phyloP scores from a whole-genome alignment of 2,113 vertebrate species.

The Dolichotis patagonum region DNA sequence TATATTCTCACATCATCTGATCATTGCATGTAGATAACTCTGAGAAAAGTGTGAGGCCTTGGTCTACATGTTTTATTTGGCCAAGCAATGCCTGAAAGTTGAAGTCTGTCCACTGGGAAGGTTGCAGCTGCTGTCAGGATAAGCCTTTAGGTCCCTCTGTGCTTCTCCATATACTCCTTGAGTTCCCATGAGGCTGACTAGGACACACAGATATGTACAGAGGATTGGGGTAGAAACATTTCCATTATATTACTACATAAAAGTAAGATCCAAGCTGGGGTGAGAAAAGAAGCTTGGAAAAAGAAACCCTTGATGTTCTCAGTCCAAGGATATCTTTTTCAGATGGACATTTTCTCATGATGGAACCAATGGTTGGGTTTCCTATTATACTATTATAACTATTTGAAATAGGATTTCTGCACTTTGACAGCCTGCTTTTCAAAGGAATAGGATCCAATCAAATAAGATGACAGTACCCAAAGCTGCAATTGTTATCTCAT shows the following conservation, averaged over 20 bases:
- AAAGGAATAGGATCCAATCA: background rate
- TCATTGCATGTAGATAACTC: background rate
- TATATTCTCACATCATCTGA: accelerated
- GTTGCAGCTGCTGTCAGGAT: background rate
- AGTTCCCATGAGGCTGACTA: background rate
- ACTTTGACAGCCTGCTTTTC: background rate
- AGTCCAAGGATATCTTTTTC: background rate
- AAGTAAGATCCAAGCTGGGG: background rate
- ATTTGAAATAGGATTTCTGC: background rate
- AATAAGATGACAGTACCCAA: background rate
- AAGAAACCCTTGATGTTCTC: background rate
- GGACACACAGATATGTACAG: no score
- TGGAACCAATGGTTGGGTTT: accelerated
- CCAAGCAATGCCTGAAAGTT: background rate
- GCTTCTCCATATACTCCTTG: background rate
- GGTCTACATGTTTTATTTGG: background rate
- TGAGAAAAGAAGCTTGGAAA: background rate
- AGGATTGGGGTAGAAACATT: background rate
- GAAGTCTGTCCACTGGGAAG: background rate
- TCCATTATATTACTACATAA: background rate
- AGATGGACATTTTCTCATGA: background rate
- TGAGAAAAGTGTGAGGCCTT: background rate
- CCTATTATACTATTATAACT: background rate
- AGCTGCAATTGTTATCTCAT: background rate
- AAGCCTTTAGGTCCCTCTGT: background rate